Percentiles rank a stretch among this genome's conserved stretches.
Conservation (phyloP, 2,797 vertebrate genomes). For the Sebastes hubbsi region DNA sequence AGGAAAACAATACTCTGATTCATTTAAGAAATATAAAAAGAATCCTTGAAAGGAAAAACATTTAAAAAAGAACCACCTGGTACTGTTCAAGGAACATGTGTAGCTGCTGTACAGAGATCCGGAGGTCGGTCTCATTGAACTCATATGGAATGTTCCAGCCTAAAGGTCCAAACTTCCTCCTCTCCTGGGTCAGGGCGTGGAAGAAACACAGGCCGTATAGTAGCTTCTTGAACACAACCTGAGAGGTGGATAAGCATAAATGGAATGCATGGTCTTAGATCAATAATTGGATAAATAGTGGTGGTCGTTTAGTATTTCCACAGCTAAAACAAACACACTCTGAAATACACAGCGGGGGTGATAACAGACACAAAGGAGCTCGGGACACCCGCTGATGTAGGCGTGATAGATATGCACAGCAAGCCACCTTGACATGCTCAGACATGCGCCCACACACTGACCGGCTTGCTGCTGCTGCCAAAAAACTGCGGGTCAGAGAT, state of each 20-base stretch:
- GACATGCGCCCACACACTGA: constrained; percentile 65
- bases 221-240: constrained; percentile 89
- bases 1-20: neutral
- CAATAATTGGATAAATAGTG: constrained; percentile 14
- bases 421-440: neutral
- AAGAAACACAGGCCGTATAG: constrained; percentile 92
- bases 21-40: neutral
- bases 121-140: constrained; percentile 91
- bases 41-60: neutral
- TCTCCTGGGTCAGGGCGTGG: constrained; percentile 89
- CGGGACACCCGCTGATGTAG: constrained; percentile 5
- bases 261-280: neutral
- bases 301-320: constrained; percentile 5
- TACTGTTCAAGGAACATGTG: constrained; percentile 92
- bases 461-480: constrained; percentile 86
- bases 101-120: constrained; percentile 91
- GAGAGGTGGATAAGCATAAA: constrained; percentile 27
- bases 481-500: constrained; percentile 90
- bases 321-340: constrained; percentile 30
- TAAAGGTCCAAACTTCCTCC: constrained; percentile 89
- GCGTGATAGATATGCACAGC: constrained; percentile 9
- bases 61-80: constrained; percentile 71
- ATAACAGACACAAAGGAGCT: constrained; percentile 13
- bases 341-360: constrained; percentile 27
- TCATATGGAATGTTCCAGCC: constrained; percentile 95